These are phyloP conservation scores for Dascillus cervinus DNA, from an alignment of 2,888 invertebrate species.

Conservation along the genomic window DNA sequence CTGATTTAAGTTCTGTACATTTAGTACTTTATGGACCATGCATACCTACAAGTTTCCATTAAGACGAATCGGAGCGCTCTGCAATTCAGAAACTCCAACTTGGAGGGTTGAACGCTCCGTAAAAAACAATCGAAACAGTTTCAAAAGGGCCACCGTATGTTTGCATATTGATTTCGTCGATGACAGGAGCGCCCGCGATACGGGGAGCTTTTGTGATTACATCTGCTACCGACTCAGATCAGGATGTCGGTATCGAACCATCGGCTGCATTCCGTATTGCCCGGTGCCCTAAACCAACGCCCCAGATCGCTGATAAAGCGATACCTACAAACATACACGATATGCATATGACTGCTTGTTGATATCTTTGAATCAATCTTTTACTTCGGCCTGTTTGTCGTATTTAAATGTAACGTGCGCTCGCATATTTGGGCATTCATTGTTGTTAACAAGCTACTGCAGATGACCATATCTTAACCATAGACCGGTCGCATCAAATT, in stretches of 20 bases:
- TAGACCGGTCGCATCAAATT: too few relatives aligned
- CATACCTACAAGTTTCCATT: constrained; percentile 3
- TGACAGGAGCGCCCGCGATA: constrained; percentile 18
- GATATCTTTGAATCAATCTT: neutral
- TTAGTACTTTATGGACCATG: constrained; percentile 4
- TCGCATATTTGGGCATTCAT: too few relatives aligned
- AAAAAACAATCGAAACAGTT: too few relatives aligned
- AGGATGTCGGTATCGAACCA: constrained; percentile 16
- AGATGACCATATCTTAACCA: too few relatives aligned
- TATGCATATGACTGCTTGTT: neutral
- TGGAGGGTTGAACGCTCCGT: too few relatives aligned
- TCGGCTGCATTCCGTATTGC: constrained; percentile 14
- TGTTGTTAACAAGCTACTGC: too few relatives aligned
- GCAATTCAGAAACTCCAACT: constrained; percentile 2
- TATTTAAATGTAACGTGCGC: too few relatives aligned
- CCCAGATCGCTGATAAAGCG: constrained; percentile 9
- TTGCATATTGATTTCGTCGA: constrained; percentile 13
- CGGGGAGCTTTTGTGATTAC: constrained; percentile 17
- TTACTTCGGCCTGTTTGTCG: neutral
- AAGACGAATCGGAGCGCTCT: constrained; percentile 3
- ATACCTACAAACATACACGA: neutral
- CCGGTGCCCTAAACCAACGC: constrained; percentile 4
- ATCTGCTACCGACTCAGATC: constrained; percentile 19
- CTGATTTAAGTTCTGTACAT: constrained; percentile 6
- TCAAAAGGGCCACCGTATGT: too few relatives aligned